These are phyloP conservation scores for Drosophila athabasca DNA, from an alignment of 1,140 invertebrate species.

Conservation along the genomic window DNA sequence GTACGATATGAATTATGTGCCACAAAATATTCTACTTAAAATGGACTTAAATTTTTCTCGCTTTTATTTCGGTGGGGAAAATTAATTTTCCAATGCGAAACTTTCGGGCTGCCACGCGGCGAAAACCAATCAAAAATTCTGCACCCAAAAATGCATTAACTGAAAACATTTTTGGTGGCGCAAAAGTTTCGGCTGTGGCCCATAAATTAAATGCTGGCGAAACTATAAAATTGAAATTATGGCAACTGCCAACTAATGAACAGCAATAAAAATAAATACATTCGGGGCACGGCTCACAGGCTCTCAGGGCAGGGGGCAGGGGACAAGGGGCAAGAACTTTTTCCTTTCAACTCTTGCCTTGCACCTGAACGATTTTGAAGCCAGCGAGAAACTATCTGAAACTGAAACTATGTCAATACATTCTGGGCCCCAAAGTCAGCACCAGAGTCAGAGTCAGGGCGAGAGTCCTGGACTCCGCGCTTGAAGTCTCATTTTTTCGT, in stretches of 20 bases:
- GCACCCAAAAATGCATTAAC: slow-evolving; percentile 35
- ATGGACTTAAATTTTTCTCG: no score
- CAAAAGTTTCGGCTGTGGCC: slow-evolving; percentile 8
- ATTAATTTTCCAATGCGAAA: slow-evolving; percentile 17
- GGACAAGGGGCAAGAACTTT: slow-evolving; percentile 54
- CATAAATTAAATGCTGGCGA: slow-evolving; percentile 41
- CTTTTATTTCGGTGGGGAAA: slow-evolving; percentile 20
- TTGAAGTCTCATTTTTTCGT: slow-evolving; percentile 13
- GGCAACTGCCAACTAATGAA: slow-evolving; percentile 72
- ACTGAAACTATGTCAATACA: slow-evolving; percentile 70
- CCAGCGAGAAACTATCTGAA: slow-evolving; percentile 18
- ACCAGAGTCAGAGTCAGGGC: slow-evolving; percentile 26
- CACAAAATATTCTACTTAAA: no score
- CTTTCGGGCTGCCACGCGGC: not conserved
- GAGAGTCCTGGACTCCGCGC: slow-evolving; percentile 4
- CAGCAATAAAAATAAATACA: slow-evolving; percentile 77
- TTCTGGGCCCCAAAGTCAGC: slow-evolving; percentile 7
- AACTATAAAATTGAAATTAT: slow-evolving; percentile 74
- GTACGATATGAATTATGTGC: slow-evolving; percentile 21
- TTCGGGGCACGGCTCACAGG: not conserved
- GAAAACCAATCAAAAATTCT: slow-evolving; percentile 46
- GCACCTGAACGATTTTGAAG: slow-evolving; percentile 66
- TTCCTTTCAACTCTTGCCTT: slow-evolving; percentile 10
- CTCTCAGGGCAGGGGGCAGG: slow-evolving; percentile 2
- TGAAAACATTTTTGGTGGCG: slow-evolving; percentile 7